phyloP scores from a whole-genome alignment of 2,888 invertebrate genomes.

The Galeopsomyia nigrocyanea region DNA sequence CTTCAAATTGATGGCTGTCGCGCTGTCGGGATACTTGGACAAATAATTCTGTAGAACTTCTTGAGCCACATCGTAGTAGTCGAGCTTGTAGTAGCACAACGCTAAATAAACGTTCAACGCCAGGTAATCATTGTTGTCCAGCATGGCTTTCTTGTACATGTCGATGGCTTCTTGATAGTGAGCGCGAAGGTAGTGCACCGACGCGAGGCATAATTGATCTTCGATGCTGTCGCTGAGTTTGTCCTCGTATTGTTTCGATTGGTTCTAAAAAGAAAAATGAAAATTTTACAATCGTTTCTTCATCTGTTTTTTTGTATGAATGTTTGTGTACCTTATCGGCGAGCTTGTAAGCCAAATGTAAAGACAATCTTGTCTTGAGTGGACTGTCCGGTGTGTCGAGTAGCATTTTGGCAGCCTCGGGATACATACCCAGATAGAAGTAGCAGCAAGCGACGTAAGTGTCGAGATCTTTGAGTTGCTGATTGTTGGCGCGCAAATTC shows the following conservation, averaged over 20 bases:
- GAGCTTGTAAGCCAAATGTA: constrained; percentile 95
- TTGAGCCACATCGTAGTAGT: constrained; percentile 98
- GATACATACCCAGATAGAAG: constrained; percentile 92
- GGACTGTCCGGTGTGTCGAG: constrained; percentile 78
- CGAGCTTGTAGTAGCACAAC: constrained; percentile 97
- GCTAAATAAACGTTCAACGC: constrained; percentile 98
- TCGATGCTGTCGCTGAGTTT: constrained; percentile 83
- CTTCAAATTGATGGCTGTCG: constrained; percentile 95
- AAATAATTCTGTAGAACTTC: constrained; percentile 96
- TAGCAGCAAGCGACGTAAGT: constrained; percentile 83
- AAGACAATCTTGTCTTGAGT: constrained; percentile 83
- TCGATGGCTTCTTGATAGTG: constrained; percentile 99
- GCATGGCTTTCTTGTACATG: constrained; percentile 93
- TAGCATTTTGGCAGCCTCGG: constrained; percentile 78
- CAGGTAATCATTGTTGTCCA: constrained; percentile 91
- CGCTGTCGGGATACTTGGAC: constrained; percentile 91
- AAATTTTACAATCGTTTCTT: background rate
- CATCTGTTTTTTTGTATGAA: background rate
- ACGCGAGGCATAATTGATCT: constrained; percentile 95
- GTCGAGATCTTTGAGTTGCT: constrained; percentile 57
- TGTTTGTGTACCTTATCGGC: constrained; percentile 62
- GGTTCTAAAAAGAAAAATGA: constrained; percentile 18
- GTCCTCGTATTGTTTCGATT: constrained; percentile 41
- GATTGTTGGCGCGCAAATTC: constrained; percentile 59
- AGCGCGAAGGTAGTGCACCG: constrained; percentile 94